These are phyloP conservation scores for Amphiprion ocellaris DNA, from an alignment of 2,113 vertebrate genomes.

Conservation along the genomic window DNA sequence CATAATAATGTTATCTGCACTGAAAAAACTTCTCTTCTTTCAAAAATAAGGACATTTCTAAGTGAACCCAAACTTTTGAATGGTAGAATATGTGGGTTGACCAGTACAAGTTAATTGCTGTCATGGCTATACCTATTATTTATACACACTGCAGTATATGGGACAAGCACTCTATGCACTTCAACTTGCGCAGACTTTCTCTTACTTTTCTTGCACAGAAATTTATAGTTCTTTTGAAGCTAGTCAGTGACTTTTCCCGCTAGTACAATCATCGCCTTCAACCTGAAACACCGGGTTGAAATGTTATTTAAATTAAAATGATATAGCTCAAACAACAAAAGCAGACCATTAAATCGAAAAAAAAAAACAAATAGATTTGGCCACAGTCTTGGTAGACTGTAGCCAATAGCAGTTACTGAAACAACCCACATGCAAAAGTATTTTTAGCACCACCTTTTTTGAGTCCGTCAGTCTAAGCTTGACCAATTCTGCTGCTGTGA, in stretches of 20 bases:
- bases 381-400: not conserved
- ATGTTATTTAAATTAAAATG: not conserved
- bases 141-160: too few relatives aligned
- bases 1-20: too few relatives aligned
- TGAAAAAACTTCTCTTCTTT: too few relatives aligned
- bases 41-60: too few relatives aligned
- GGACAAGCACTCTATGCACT: too few relatives aligned
- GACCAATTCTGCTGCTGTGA: conserved; percentile 22
- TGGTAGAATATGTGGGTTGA: too few relatives aligned
- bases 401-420: not conserved
- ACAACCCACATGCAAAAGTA: not conserved
- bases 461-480: not conserved
- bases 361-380: not conserved
- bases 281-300: not conserved
- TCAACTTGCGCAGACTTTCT: not conserved
- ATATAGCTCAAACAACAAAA: not conserved
- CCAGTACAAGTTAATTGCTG: too few relatives aligned
- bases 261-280: not conserved
- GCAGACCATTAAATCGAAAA: not conserved
- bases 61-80: too few relatives aligned
- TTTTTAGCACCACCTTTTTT: conserved; percentile 12
- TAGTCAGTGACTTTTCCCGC: too few relatives aligned
- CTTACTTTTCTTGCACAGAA: not conserved
- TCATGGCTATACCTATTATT: too few relatives aligned
- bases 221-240: not conserved